Percentiles rank a stretch among this genome's conserved stretches.
Evolutionary conservation across 2,113 vertebrate genomes (phyloP).

Genomic region (Salvator merianae): DNA sequence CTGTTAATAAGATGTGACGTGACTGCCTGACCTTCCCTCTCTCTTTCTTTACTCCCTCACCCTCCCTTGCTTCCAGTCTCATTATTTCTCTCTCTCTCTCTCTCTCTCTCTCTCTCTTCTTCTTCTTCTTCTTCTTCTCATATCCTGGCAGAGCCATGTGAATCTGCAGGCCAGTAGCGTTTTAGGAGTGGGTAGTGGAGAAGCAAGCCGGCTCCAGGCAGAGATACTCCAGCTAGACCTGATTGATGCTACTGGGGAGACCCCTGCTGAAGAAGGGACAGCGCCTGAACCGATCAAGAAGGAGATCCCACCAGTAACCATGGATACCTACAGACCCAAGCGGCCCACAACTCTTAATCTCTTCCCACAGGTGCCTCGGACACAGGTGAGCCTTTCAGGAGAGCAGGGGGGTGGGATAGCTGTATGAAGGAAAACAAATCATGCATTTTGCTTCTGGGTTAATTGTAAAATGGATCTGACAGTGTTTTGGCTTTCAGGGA

Average conservation of each 20-base stretch:
- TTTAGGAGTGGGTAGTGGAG: conserved; percentile 80
- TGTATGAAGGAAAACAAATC: background rate
- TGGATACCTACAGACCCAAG: conserved; percentile 93
- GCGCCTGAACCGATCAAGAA: conserved; percentile 67
- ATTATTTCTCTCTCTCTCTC: conserved; percentile 59
- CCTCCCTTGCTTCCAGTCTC: conserved; percentile 34
- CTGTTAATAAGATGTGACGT: conserved; percentile 3
- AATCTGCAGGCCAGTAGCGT: conserved; percentile 80
- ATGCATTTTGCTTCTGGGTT: background rate
- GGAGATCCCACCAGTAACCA: conserved; percentile 77
- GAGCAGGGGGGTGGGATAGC: background rate
- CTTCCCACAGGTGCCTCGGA: conserved; percentile 93
- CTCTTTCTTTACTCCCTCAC: background rate
- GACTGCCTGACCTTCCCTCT: conserved; percentile 9
- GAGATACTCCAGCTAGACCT: conserved; percentile 95
- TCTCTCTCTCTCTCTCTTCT: conserved; percentile 59
- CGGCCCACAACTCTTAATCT: conserved; percentile 96
- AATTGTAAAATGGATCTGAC: background rate
- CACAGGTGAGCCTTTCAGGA: conserved; percentile 80
- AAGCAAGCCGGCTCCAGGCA: conserved; percentile 86
- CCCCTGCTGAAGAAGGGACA: conserved; percentile 73
- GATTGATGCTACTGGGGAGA: conserved; percentile 86
- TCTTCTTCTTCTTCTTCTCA: conserved; percentile 62
- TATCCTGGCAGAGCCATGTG: conserved; percentile 81
- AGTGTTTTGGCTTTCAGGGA: background rate